Evolutionary conservation across 1,140 invertebrate genomes (phyloP).

Genomic region (Saccostrea echinata): DNA sequence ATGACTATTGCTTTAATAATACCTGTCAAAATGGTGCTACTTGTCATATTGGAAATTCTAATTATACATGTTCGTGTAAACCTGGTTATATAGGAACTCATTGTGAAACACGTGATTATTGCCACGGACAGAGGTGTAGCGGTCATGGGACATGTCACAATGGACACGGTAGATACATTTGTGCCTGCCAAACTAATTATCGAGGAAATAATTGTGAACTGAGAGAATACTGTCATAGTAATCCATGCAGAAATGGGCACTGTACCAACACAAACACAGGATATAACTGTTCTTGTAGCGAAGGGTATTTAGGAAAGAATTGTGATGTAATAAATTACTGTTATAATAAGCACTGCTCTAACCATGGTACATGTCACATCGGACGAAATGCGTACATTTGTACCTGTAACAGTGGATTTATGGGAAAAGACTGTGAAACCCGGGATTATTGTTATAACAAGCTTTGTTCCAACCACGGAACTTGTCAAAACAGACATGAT

Average conservation of each 20-base stretch:
- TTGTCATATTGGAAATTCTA: neutral
- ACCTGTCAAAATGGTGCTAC: slow-evolving; percentile 15
- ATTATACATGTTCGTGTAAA: neutral
- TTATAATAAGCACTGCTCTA: neutral
- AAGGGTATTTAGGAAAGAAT: neutral
- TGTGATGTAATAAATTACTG: neutral
- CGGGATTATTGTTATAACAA: neutral
- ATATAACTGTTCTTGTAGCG: slow-evolving; percentile 32
- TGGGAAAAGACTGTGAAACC: slow-evolving; percentile 7
- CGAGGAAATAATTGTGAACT: neutral
- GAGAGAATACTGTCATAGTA: neutral
- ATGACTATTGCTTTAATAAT: neutral
- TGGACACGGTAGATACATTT: neutral
- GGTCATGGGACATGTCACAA: neutral
- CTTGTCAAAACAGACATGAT: neutral
- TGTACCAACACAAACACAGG: neutral
- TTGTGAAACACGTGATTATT: neutral
- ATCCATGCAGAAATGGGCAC: neutral
- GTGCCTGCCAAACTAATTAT: neutral
- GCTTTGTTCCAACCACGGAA: neutral
- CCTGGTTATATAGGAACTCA: neutral
- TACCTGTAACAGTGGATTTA: neutral
- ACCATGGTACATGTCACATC: slow-evolving; percentile 6
- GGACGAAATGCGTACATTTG: neutral
- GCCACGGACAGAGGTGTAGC: neutral